These are phyloP conservation scores for Luehdorfia chinensis DNA, from an alignment of 1,140 invertebrate species.

Conservation along the genomic window DNA sequence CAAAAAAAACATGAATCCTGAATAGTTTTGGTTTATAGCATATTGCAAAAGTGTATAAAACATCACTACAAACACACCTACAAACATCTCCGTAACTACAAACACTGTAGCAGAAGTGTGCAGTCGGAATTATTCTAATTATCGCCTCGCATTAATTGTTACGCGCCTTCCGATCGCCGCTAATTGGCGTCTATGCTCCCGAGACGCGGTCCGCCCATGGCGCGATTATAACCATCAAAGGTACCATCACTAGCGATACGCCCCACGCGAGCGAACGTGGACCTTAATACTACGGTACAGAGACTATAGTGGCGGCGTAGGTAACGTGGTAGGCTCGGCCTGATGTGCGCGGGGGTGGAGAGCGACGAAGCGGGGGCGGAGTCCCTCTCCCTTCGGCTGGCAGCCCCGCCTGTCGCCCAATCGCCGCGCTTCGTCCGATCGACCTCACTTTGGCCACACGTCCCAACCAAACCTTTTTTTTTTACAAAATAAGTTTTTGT, in stretches of 20 bases:
- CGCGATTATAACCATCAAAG: conserved; percentile 57
- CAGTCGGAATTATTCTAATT: conserved; percentile 18
- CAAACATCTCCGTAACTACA: too few relatives aligned
- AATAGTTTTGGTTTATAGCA: too few relatives aligned
- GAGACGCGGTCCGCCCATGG: conserved; percentile 68
- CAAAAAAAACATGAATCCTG: too few relatives aligned
- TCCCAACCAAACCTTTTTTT: conserved; percentile 58
- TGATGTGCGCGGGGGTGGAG: conserved; percentile 50
- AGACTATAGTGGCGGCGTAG: conserved; percentile 37
- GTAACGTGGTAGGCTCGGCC: conserved; percentile 43
- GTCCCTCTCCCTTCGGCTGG: conserved; percentile 52
- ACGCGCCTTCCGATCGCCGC: conserved; percentile 39
- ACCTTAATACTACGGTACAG: conserved; percentile 35
- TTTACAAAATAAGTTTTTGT: background rate
- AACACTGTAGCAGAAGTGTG: too few relatives aligned
- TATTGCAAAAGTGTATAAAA: too few relatives aligned
- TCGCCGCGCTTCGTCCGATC: conserved; percentile 44
- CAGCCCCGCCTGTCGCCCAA: conserved; percentile 55
- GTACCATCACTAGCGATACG: conserved; percentile 34
- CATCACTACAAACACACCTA: too few relatives aligned
- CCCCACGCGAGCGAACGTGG: conserved; percentile 25
- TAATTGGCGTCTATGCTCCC: conserved; percentile 68
- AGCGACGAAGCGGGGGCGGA: conserved; percentile 43
- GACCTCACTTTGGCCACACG: conserved; percentile 65
- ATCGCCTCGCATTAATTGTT: conserved; percentile 56